Evolutionary conservation across 2,888 invertebrate genomes (phyloP).

Genomic region (Helicoverpa assulta): DNA sequence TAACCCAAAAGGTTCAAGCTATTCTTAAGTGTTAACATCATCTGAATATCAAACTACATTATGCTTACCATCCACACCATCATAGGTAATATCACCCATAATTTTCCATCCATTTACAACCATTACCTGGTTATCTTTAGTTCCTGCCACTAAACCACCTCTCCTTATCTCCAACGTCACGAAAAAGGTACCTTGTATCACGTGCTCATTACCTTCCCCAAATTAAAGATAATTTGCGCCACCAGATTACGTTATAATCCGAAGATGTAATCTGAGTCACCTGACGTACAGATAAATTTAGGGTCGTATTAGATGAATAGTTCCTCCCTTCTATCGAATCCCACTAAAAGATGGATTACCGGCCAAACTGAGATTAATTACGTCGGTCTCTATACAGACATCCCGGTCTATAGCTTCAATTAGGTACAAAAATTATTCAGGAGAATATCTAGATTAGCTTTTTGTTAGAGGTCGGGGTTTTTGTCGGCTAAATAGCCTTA

Average conservation of each 20-base stretch:
- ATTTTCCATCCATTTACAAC: conserved; percentile 50
- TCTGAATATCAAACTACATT: conserved; percentile 39
- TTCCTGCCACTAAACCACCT: conserved; percentile 43
- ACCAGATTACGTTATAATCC: conserved; percentile 60
- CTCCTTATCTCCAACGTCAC: conserved; percentile 52
- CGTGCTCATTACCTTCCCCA: conserved; percentile 56
- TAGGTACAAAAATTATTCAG: conserved; percentile 59
- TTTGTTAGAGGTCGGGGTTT: conserved; percentile 44
- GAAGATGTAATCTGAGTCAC: conserved; percentile 61
- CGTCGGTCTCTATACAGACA: conserved; percentile 60
- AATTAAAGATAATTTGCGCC: conserved; percentile 64
- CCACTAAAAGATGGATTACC: conserved; percentile 76
- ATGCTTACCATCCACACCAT: conserved; percentile 9
- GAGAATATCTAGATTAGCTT: conserved; percentile 48
- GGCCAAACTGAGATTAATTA: conserved; percentile 82
- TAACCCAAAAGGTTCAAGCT: not conserved
- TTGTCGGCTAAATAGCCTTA: conserved; percentile 25
- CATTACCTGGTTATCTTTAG: conserved; percentile 48
- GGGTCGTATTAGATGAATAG: conserved; percentile 73
- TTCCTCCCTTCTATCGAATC: conserved; percentile 66
- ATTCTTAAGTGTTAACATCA: conserved; percentile 16
- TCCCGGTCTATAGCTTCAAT: conserved; percentile 57
- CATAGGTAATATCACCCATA: conserved; percentile 43
- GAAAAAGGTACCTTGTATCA: conserved; percentile 41
- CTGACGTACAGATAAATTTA: conserved; percentile 73